Evolutionary conservation across 35 echinoderm and acorn worm species (phyloP), one percentile per base, ranked within the genome.

Genomic region (Eucidaris tribuloides): DNA sequence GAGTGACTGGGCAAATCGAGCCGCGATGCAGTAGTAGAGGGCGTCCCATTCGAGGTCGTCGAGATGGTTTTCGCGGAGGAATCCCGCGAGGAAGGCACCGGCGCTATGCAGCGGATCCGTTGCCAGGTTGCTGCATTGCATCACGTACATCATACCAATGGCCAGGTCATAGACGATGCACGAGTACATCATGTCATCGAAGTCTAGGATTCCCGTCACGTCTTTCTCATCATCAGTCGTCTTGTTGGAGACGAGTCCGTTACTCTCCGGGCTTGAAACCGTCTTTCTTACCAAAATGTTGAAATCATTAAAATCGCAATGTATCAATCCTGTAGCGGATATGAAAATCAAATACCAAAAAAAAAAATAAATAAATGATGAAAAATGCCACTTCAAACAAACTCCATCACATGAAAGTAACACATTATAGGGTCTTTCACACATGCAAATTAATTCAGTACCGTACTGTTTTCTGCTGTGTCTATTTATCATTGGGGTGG

Each of bases 321-420:
- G 85, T 42, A 87, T 87, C 22, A 79, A 42, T 79, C 85, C 85
- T 87, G 76, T 13, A 82, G n/a, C n/a, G n/a, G n/a, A n/a, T n/a
- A n/a, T n/a, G n/a, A n/a, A n/a, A n/a, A n/a, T n/a, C n/a, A n/a
- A n/a, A n/a, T n/a, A n/a, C n/a, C n/a, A n/a, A n/a, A n/a, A n/a
- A n/a, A n/a, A n/a, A n/a, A n/a, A n/a, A n/a, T n/a, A n/a, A n/a
- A n/a, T n/a, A n/a, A n/a, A n/a, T n/a, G n/a, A n/a, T n/a, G n/a
- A n/a, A n/a, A n/a, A n/a, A n/a, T n/a, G n/a, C n/a, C n/a, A n/a
- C n/a, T n/a, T n/a, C n/a, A n/a, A n/a, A n/a, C n/a, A n/a, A n/a
- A n/a, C n/a, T n/a, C n/a, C n/a, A n/a, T n/a, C n/a, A n/a, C n/a
- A n/a, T n/a, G n/a, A n/a, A n/a, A n/a, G n/a, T n/a, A n/a, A n/a